A percentile compares a stretch with the other conserved stretches of the same genome.
These are phyloP conservation scores for Rhynchomys soricoides DNA, from an alignment of 2,113 vertebrate species.

Conservation along the genomic window DNA sequence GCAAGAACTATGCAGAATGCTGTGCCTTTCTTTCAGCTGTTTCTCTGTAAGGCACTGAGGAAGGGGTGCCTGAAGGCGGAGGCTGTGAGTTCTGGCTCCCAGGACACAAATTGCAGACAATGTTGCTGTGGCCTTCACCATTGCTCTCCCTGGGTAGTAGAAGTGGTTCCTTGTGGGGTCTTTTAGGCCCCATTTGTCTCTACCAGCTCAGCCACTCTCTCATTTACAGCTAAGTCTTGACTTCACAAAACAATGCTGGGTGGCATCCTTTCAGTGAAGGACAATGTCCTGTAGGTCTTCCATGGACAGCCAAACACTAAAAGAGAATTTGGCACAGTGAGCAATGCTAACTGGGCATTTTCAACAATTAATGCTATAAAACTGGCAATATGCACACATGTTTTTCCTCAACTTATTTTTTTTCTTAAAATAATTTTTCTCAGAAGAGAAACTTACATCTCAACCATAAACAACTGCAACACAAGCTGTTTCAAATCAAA, in stretches of 20 bases:
- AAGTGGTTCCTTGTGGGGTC: background rate
- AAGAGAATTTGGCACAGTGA: background rate
- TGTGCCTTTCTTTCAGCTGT: background rate
- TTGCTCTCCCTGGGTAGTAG: rapidly evolving
- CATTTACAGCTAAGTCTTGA: background rate
- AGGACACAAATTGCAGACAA: rapidly evolving
- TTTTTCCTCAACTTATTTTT: background rate
- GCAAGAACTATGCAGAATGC: no score
- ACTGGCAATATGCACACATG: background rate
- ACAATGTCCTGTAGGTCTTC: background rate
- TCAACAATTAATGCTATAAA: background rate
- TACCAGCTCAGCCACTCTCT: background rate
- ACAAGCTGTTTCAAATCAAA: background rate
- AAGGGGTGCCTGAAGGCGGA: background rate
- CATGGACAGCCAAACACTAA: background rate
- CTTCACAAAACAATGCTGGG: background rate
- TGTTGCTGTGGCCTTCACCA: background rate
- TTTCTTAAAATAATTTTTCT: background rate
- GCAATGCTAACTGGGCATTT: background rate
- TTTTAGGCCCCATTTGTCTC: background rate
- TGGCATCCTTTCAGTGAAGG: background rate
- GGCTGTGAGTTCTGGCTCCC: background rate
- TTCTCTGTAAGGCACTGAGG: background rate
- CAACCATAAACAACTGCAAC: background rate
- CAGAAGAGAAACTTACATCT: background rate